These are phyloP conservation scores for Altica lythri DNA, from an alignment of 2,888 invertebrate genomes.

Conservation along the genomic window DNA sequence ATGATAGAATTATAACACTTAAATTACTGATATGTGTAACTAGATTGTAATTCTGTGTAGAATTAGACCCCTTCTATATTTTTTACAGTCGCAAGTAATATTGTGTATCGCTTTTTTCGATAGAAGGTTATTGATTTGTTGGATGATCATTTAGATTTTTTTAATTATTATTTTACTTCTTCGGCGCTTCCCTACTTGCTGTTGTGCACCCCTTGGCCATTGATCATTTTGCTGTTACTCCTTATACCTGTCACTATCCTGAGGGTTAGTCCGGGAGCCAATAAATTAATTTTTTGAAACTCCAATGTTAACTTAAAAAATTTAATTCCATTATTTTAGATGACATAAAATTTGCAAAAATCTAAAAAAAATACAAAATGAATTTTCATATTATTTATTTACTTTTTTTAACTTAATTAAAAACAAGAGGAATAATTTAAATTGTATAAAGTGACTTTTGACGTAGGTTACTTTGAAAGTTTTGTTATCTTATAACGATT, in stretches of 20 bases:
- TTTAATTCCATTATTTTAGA: background rate
- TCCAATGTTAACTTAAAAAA: slow-evolving; percentile 2
- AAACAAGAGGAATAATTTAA: too few species aligned
- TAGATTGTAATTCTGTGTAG: slow-evolving; percentile 39
- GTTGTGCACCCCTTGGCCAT: slow-evolving; percentile 28
- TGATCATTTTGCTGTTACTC: slow-evolving; percentile 30
- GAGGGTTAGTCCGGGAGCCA: too few species aligned
- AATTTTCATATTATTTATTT: background rate
- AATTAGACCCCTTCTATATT: slow-evolving; percentile 42
- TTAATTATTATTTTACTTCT: slow-evolving; percentile 18
- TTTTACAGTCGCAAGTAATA: slow-evolving; percentile 44
- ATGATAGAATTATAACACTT: too few species aligned
- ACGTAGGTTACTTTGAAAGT: too few species aligned
- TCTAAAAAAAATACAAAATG: background rate
- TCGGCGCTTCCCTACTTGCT: slow-evolving; percentile 15
- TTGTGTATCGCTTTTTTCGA: slow-evolving; percentile 49
- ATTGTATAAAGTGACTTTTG: too few species aligned
- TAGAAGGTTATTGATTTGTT: slow-evolving; percentile 52
- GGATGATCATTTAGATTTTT: slow-evolving; percentile 47
- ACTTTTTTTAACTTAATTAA: too few species aligned
- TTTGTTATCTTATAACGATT: too few species aligned
- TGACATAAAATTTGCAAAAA: background rate
- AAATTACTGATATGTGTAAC: slow-evolving; percentile 3
- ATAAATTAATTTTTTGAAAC: too few species aligned
- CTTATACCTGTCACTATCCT: slow-evolving; percentile 14